Evolutionary conservation across 1,140 invertebrate species (phyloP).

Genomic region (Meloidogyne exigua): DNA sequence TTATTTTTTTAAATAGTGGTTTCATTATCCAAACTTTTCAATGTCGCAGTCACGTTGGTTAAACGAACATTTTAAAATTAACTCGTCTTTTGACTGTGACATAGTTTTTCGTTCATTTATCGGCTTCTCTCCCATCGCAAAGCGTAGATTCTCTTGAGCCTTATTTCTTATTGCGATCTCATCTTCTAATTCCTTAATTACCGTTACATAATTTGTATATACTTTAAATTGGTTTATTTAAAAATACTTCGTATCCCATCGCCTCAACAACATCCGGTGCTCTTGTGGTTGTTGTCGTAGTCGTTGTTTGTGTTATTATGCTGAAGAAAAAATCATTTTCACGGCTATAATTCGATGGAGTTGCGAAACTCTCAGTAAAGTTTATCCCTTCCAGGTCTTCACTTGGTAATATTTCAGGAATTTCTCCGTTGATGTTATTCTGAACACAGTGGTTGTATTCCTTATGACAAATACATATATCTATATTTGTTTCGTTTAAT

Average conservation of each 20-base stretch:
- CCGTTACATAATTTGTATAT: not conserved
- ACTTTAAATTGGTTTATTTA: not conserved
- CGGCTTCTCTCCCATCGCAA: constrained; percentile 58
- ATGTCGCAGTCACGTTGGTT: constrained; percentile 62
- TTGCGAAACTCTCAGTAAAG: constrained; percentile 39
- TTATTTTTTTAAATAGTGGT: not conserved
- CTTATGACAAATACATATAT: constrained; percentile 50
- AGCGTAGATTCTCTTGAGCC: constrained; percentile 58
- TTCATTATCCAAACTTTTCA: constrained; percentile 41
- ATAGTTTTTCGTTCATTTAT: constrained; percentile 44
- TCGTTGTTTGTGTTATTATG: constrained; percentile 14
- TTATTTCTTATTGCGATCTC: constrained; percentile 59
- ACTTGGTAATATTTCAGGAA: constrained; percentile 57
- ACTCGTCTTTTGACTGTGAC: constrained; percentile 54
- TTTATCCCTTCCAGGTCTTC: constrained; percentile 48
- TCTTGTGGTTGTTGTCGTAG: constrained; percentile 55
- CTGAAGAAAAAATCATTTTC: not conserved
- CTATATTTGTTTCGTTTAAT: constrained; percentile 20
- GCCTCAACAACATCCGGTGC: constrained; percentile 55
- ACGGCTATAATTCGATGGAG: not conserved
- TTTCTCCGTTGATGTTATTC: constrained; percentile 59
- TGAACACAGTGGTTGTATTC: constrained; percentile 62
- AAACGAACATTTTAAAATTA: constrained; percentile 62
- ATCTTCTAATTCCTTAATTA: constrained; percentile 54
- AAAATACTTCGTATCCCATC: constrained; percentile 53